Evolutionary conservation across 2,888 invertebrate genomes (phyloP).

Genomic region (Cinara cedri): DNA sequence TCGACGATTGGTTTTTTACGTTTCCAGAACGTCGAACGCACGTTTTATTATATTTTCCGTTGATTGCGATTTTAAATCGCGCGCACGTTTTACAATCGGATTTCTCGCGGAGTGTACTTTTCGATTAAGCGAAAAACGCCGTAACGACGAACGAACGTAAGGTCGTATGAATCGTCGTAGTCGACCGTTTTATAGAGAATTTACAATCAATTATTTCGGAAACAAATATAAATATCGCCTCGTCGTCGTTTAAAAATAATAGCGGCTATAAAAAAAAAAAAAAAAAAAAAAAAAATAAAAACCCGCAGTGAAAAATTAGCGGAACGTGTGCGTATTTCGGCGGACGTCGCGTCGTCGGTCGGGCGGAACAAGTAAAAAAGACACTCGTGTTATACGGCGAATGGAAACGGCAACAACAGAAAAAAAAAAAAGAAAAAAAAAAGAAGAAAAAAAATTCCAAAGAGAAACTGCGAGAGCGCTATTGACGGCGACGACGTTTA

Average conservation of each 20-base stretch:
- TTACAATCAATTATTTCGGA: background rate
- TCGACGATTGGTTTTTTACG: too few relatives aligned
- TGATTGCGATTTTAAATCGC: too few relatives aligned
- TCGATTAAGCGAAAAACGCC: too few relatives aligned
- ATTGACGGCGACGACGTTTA: conserved; percentile 25
- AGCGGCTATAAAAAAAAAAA: background rate
- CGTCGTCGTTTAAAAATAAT: background rate
- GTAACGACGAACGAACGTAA: too few relatives aligned
- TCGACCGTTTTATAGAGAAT: background rate
- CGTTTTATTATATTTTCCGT: too few relatives aligned
- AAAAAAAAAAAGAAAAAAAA: background rate
- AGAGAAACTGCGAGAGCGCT: conserved; percentile 11
- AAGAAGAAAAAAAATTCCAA: background rate
- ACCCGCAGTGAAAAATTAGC: conserved; percentile 8
- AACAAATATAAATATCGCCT: background rate
- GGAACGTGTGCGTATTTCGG: conserved; percentile 5
- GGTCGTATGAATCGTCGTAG: too few relatives aligned
- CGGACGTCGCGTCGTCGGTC: background rate
- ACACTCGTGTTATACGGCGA: background rate
- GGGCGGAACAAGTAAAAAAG: background rate
- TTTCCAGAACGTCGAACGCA: too few relatives aligned
- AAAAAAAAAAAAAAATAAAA: too few relatives aligned
- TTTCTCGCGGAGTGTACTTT: too few relatives aligned
- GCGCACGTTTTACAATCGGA: too few relatives aligned
- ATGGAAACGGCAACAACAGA: background rate